Evolutionary conservation across 2,888 invertebrate genomes (phyloP).

Genomic region (Pheosia tremula): DNA sequence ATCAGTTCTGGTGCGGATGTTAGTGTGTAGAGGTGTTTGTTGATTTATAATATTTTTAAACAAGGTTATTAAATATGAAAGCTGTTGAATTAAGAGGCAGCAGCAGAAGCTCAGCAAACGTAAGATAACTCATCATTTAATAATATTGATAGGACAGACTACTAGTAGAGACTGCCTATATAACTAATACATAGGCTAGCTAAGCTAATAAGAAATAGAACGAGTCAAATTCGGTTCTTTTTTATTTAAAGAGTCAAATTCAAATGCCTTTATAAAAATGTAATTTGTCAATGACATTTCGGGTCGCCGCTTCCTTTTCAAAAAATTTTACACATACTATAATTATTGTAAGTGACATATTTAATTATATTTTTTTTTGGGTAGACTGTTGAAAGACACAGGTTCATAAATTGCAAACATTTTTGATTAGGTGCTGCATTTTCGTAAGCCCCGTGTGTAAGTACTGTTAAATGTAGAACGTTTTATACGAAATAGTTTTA

Average conservation of each 20-base stretch:
- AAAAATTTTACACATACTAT: background rate
- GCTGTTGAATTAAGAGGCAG: slow-evolving; percentile 58
- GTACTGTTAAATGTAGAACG: background rate
- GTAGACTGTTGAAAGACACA: background rate
- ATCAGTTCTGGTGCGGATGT: slow-evolving; percentile 44
- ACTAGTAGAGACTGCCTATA: too few species aligned
- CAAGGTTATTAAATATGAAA: slow-evolving; percentile 47
- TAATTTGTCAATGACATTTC: too few species aligned
- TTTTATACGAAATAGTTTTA: too few species aligned
- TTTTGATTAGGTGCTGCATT: too few species aligned
- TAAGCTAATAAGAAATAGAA: too few species aligned
- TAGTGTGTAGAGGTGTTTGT: slow-evolving; percentile 33
- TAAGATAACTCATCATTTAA: background rate
- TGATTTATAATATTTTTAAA: slow-evolving; percentile 15
- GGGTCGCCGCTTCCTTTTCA: too few species aligned
- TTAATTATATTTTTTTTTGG: background rate
- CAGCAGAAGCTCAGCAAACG: slow-evolving; percentile 27
- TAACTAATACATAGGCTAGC: too few species aligned
- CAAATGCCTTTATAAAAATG: too few species aligned
- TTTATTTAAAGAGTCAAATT: too few species aligned
- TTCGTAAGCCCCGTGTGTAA: too few species aligned
- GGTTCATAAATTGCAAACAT: slow-evolving; percentile 5
- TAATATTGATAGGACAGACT: background rate
- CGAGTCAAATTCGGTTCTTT: background rate
- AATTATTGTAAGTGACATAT: background rate